Base-by-base conservation (phyloP, 1,140 invertebrate species). In the Archivesica marissinica region DNA sequence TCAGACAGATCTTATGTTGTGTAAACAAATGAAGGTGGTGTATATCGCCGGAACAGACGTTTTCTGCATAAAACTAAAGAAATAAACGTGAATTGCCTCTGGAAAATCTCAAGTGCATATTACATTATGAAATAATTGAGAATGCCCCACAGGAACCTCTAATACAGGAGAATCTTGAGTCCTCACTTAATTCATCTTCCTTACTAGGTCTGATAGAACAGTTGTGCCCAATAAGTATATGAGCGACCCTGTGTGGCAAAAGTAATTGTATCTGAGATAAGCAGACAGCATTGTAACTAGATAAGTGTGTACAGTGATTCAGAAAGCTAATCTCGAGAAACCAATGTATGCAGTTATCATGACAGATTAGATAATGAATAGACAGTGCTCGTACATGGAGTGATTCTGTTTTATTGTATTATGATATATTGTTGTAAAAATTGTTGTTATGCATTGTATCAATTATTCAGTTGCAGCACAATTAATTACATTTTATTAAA, bases 1-100 rank as follows among this genome's bases (percentile, higher is more conserved):
- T 7, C 30, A 33, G 72, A 75, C 72, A 75, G 72, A 30, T 75
- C 72, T 28, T 75, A 52, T 30, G 50, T 54, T 35, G 72, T 75
- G 13, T 25, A 17, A 30, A 75, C 44, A 30, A 35, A 47, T 35
- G 72, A 75, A 20, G 47, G 72, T 47, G 41, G 41, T 50, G 30
- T 50, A 25, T 75, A 75, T 50, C 33, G 72, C 33, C 28, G 47
- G 35, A 75, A 75, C 47, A 75, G 44, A 52, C n/a, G 30, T 33
- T 52, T 50, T 33, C 33, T 52, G 20, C 25, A 50, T 25, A 75
- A 54, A 30, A 50, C 28, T 75, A 75, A 54, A 50, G 72, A 75
- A 4, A 15, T 72, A 28, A 59, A 23, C 54, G 4, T 3, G n/a
- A 30, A 30, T 59, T 59, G 25, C n/a, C 54, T 28, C 3, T 59